A percentile compares a stretch with the other conserved stretches of the same genome.
Conservation (phyloP, 1,140 invertebrate genomes). For the Chelonus insularis region DNA sequence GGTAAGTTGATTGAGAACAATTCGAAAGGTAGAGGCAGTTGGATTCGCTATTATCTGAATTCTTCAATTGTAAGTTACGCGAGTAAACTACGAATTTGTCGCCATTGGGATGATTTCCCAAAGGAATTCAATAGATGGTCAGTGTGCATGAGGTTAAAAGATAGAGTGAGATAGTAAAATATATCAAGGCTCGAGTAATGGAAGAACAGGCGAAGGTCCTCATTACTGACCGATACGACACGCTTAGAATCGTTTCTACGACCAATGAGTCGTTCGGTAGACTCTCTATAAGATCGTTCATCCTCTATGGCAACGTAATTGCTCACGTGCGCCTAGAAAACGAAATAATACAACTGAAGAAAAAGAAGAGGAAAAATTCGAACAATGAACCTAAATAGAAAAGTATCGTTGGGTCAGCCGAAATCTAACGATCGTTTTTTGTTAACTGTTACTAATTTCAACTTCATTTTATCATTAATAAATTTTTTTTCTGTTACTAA, state of each 20-base stretch:
- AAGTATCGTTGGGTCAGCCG: slow-evolving; percentile 48
- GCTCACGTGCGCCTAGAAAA: slow-evolving; percentile 43
- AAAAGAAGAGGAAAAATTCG: slow-evolving; percentile 25
- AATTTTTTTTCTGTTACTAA: no score
- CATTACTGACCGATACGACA: slow-evolving; percentile 30
- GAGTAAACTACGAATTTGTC: slow-evolving; percentile 36
- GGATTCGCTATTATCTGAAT: neutral
- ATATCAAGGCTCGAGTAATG: neutral
- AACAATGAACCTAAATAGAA: slow-evolving; percentile 38
- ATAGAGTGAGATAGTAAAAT: neutral
- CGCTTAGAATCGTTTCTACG: slow-evolving; percentile 25
- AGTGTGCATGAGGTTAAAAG: neutral
- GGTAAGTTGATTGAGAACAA: neutral
- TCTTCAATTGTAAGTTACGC: slow-evolving; percentile 21
- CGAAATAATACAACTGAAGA: slow-evolving; percentile 32
- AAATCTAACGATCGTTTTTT: slow-evolving; percentile 50
- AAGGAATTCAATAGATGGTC: slow-evolving; percentile 22
- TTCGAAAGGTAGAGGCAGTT: slow-evolving; percentile 1
- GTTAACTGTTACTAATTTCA: slow-evolving; percentile 44
- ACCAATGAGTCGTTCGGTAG: slow-evolving; percentile 9
- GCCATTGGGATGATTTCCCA: slow-evolving; percentile 29
- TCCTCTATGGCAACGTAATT: slow-evolving; percentile 42
- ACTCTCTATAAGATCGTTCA: slow-evolving; percentile 11
- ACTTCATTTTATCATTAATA: neutral
- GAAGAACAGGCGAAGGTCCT: slow-evolving; percentile 6